Evolutionary conservation across 2,797 vertebrate species (phyloP).

Genomic region (Anguilla marmorata): DNA sequence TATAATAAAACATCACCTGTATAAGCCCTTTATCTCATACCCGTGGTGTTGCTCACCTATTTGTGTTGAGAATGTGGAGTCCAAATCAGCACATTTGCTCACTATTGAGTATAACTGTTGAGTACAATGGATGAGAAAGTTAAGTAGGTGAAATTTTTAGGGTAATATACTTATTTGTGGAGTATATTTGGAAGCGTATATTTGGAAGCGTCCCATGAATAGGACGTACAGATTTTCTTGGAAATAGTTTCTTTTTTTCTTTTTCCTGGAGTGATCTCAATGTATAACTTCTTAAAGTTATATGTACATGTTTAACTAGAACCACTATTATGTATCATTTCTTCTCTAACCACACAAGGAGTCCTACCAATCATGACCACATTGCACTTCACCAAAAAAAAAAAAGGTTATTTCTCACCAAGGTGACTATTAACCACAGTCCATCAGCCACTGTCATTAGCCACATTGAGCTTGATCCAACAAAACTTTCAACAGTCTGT

Average conservation of each 20-base stretch:
- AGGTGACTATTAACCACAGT: neutral
- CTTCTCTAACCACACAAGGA: neutral
- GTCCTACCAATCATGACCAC: neutral
- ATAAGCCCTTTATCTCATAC: neutral
- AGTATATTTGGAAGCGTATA: too few relatives aligned
- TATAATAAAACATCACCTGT: neutral
- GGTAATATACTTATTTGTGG: too few relatives aligned
- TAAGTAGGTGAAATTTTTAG: too few relatives aligned
- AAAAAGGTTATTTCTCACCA: neutral
- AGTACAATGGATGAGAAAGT: too few relatives aligned
- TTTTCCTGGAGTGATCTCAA: too few relatives aligned
- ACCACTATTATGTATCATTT: neutral
- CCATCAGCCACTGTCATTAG: neutral
- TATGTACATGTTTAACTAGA: neutral
- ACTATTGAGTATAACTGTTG: too few relatives aligned
- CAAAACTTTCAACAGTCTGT: neutral
- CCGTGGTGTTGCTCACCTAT: neutral
- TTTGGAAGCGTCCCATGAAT: too few relatives aligned
- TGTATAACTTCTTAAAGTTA: too few relatives aligned
- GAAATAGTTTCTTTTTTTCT: too few relatives aligned
- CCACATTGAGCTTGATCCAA: neutral
- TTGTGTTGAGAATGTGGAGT: neutral
- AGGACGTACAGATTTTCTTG: too few relatives aligned
- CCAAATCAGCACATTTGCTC: too few relatives aligned
- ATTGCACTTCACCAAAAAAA: neutral